Base-by-base conservation (phyloP, 2,888 invertebrate genomes). In the Mechanitis messenoides region DNA sequence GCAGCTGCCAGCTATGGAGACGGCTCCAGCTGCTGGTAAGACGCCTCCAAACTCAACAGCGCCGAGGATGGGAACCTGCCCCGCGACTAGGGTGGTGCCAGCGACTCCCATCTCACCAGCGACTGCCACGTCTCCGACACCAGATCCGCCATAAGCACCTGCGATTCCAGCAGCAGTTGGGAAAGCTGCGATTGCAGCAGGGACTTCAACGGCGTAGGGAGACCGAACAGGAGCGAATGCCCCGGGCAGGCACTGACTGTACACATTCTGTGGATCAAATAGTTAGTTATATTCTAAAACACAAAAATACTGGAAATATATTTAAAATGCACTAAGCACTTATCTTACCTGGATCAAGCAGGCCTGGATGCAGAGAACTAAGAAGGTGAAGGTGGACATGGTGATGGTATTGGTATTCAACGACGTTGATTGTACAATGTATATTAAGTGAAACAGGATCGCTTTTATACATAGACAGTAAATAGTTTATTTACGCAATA, bases 281-380 rank as follows among this genome's bases (percentile, higher is more conserved):
- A 56, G 35, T 5, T 2, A 2, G 1, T 42, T 28, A 3, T 7
- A 42, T 3, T 6, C 9, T 2, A 42, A 20, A 9, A 2, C 3
- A 2, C 7, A 3, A 35, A 46, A 0, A 12, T n/a, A 9, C 12
- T 3, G 28, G 4, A 28, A 33, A 33, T 6, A 33, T 5, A 2
- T 20, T 5, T 45, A 35, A 33, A 31, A 4, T 2, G 9, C 38
- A n/a, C 6, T 45, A 11, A 57, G 11, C 2, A 56, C 35, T 20
- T 35, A 47, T 20, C 20, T 50, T 65, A 78, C 77, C 72, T 75
- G 75, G 57, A 79, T 67, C 67, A 79, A 72, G 71, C 76, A 78
- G 68, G 76, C 77, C 70, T 79, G 79, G 66, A 73, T 60, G 72
- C 76, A 77, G 63, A 78, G 59, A 33, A 74, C 61, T 33, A 77